Evolutionary conservation across 2,888 invertebrate genomes (phyloP).

Genomic region (Piscicola geometra): DNA sequence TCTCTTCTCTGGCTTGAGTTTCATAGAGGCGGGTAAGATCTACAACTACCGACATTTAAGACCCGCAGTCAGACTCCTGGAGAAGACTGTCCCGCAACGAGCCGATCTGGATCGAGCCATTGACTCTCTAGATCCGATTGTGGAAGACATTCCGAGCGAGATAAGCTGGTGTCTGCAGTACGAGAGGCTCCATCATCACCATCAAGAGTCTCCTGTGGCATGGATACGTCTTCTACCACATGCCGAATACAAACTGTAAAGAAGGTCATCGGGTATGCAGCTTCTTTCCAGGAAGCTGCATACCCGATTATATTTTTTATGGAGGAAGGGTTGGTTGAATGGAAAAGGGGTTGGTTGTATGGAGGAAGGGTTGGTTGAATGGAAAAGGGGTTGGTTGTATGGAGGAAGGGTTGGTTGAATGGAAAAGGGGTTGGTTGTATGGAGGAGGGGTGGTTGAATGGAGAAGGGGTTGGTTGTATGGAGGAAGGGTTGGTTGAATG

Average conservation of each 20-base stretch:
- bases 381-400: too few species aligned
- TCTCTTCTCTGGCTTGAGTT: conserved; percentile 52
- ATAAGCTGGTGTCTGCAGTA: conserved; percentile 67
- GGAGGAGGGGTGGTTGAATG: too few species aligned
- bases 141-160: conserved; percentile 72
- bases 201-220: conserved; percentile 76
- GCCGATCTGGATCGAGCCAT: conserved; percentile 77
- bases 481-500: too few species aligned
- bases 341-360: too few species aligned
- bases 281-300: too few species aligned
- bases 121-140: conserved; percentile 79
- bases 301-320: too few species aligned
- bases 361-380: too few species aligned
- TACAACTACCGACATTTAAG: conserved; percentile 75
- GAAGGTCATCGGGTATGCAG: too few species aligned
- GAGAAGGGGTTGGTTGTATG: too few species aligned
- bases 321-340: too few species aligned
- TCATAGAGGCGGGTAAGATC: conserved; percentile 66
- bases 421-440: too few species aligned
- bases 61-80: conserved; percentile 59
- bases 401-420: too few species aligned
- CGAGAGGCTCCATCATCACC: conserved; percentile 64
- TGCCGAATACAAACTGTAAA: conserved; percentile 66
- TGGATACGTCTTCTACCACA: conserved; percentile 76
- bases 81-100: conserved; percentile 70